Percentiles rank a stretch among this genome's conserved stretches.
These are phyloP conservation scores for Trichoplusia ni DNA, from an alignment of 1,140 invertebrate genomes.

Conservation along the genomic window DNA sequence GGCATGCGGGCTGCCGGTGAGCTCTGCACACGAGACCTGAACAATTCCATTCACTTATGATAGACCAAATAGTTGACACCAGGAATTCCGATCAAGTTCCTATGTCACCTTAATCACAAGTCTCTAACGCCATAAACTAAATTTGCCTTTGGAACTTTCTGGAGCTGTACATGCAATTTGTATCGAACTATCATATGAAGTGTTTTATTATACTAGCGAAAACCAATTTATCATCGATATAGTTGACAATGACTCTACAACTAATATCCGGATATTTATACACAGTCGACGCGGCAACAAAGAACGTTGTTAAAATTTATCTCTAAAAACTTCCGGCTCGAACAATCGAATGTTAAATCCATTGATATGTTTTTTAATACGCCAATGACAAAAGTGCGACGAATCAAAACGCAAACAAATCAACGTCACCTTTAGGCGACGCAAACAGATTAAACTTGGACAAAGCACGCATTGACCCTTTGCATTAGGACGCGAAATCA, in stretches of 20 bases:
- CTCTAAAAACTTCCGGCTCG: constrained; percentile 25
- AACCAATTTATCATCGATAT: background rate
- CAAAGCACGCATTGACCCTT: constrained; percentile 47
- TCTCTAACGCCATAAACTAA: no score
- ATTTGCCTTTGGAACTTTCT: no score
- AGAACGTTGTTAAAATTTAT: constrained; percentile 29
- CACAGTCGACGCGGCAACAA: constrained; percentile 16
- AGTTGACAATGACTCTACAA: constrained; percentile 7
- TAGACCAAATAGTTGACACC: no score
- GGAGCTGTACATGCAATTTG: no score
- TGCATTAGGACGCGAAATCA: constrained; percentile 65
- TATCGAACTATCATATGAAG: no score
- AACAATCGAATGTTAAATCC: constrained; percentile 29
- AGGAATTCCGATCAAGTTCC: no score
- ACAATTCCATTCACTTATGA: no score
- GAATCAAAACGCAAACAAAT: constrained; percentile 35
- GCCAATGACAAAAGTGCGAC: constrained; percentile 16
- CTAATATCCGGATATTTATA: constrained; percentile 25
- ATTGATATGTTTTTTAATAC: constrained; percentile 29
- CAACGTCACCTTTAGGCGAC: constrained; percentile 35
- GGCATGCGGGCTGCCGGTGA: background rate
- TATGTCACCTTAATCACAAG: no score
- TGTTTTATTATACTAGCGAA: no score
- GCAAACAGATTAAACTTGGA: constrained; percentile 40
- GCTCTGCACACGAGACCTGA: background rate